A percentile compares a stretch with the other conserved stretches of the same genome.
phyloP scores from a whole-genome alignment of 1,140 invertebrate species.

The Pseudoatta argentina region DNA sequence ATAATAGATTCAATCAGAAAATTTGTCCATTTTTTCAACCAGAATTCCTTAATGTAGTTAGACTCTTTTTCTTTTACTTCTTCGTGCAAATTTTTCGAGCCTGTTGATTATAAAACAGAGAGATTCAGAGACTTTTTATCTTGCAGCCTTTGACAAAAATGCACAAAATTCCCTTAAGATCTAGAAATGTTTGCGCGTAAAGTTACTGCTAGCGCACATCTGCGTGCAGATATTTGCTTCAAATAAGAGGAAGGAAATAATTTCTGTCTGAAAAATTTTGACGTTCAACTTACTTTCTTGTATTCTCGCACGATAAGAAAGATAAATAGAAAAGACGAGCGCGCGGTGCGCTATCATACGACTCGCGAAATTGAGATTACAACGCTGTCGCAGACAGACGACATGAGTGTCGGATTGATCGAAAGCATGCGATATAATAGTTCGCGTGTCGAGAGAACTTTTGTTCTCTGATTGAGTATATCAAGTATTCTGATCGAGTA shows the following conservation, averaged over 20 bases:
- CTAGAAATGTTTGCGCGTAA: not conserved
- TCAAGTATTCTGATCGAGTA: conserved; percentile 73
- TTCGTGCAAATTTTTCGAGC: no score
- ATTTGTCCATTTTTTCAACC: no score
- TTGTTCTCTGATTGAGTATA: conserved; percentile 75
- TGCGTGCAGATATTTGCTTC: not conserved
- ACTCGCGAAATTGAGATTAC: conserved; percentile 59
- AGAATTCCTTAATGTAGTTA: no score
- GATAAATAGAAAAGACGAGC: conserved; percentile 57
- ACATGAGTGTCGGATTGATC: conserved; percentile 69
- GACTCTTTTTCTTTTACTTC: not conserved
- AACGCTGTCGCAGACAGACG: conserved; percentile 68
- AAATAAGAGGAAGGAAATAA: conserved; percentile 14
- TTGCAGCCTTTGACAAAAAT: no score
- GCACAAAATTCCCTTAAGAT: no score
- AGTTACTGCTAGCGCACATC: not conserved
- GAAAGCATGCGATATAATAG: conserved; percentile 73
- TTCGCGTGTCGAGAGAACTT: conserved; percentile 69
- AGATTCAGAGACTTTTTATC: no score
- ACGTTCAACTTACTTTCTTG: not conserved
- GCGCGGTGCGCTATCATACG: conserved; percentile 7
- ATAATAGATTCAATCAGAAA: no score
- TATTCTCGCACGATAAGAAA: conserved; percentile 7
- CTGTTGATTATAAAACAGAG: no score
- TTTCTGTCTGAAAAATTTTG: conserved; percentile 36